Conservation (phyloP, 2,797 vertebrate genomes). For the Enteromius mattozi region DNA sequence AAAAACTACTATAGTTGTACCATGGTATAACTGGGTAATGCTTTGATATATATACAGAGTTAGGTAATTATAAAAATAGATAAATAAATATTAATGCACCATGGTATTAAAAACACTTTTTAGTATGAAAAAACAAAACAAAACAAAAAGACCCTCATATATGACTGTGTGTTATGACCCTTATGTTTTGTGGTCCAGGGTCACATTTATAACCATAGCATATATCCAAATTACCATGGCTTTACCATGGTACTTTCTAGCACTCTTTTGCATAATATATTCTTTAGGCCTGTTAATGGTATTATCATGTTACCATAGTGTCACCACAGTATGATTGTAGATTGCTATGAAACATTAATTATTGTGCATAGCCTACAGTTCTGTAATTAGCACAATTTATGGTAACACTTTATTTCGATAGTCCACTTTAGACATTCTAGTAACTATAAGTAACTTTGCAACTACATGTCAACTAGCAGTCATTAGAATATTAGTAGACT, state of each 20-base stretch:
- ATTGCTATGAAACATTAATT: not conserved
- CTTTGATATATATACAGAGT: not conserved
- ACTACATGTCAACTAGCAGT: too few relatives aligned
- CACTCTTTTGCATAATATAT: not conserved
- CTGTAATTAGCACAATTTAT: not conserved
- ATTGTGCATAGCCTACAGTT: not conserved
- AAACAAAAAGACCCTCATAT: too few relatives aligned
- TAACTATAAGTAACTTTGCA: too few relatives aligned
- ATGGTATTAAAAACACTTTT: not conserved
- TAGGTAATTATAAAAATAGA: not conserved
- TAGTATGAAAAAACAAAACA: not conserved
- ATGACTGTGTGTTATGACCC: too few relatives aligned
- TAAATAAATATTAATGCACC: not conserved
- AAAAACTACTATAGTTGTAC: not conserved
- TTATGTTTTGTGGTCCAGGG: too few relatives aligned
- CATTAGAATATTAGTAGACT: too few relatives aligned
- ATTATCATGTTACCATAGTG: not conserved
- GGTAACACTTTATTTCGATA: too few relatives aligned
- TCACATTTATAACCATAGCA: not conserved
- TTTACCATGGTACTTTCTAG: not conserved
- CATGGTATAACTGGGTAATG: not conserved
- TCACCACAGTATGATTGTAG: not conserved
- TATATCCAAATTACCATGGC: not conserved
- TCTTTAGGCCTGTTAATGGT: too few relatives aligned
- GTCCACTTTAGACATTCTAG: too few relatives aligned